Conservation (phyloP, 1,140 invertebrate species). For the Aradophagus sp. region DNA sequence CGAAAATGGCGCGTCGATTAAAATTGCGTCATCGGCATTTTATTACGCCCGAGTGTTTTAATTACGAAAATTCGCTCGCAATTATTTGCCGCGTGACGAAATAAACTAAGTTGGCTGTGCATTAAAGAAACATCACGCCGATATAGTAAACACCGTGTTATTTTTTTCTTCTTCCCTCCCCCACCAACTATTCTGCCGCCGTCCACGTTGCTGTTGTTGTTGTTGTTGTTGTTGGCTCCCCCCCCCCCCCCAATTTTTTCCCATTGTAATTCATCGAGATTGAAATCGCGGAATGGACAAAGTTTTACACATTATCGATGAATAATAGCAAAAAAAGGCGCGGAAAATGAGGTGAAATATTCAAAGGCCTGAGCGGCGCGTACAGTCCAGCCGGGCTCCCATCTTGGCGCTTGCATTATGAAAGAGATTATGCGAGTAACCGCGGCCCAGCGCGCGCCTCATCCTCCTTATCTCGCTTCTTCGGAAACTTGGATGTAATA, state of each 20-base stretch:
- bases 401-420: conserved; percentile 64
- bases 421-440: conserved; percentile 68
- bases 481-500: conserved; percentile 69
- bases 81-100: no score
- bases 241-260: no score
- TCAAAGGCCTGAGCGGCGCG: conserved; percentile 26
- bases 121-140: no score
- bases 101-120: no score
- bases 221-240: no score
- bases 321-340: conserved; percentile 47
- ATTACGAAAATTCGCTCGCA: conserved; percentile 10
- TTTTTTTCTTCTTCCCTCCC: no score
- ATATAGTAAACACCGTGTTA: no score
- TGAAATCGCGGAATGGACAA: conserved; percentile 42
- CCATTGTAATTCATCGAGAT: no score
- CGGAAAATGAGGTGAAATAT: conserved; percentile 51
- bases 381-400: conserved; percentile 45
- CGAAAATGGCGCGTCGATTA: conserved; percentile 6
- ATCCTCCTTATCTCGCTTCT: conserved; percentile 66
- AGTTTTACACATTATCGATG: conserved; percentile 53
- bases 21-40: conserved; percentile 14
- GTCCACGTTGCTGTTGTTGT: no score
- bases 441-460: conserved; percentile 59
- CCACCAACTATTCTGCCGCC: no score
- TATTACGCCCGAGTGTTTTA: conserved; percentile 9